Conservation (phyloP, 2,888 invertebrate species). For the Leptinotarsa haldemani region DNA sequence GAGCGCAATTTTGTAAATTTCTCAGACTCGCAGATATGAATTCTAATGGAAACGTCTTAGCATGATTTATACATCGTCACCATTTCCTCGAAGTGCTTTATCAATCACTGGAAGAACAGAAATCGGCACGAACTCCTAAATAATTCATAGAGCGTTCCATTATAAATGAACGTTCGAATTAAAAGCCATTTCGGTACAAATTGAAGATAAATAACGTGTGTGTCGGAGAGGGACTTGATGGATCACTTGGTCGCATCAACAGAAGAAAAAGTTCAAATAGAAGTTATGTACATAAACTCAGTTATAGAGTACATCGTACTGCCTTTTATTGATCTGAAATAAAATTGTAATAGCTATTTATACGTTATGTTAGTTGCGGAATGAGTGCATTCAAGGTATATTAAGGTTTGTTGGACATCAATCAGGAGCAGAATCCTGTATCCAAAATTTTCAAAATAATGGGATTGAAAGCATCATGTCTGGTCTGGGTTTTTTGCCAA, state of each 20-base stretch:
- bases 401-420: no score
- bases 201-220: constrained; percentile 25
- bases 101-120: constrained; percentile 38
- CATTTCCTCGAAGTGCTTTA: constrained; percentile 34
- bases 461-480: no score
- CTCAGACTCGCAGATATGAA: constrained; percentile 24
- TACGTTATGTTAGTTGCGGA: no score
- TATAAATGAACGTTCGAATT: constrained; percentile 29
- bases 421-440: no score
- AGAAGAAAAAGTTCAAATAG: neutral
- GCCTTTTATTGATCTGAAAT: no score
- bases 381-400: no score
- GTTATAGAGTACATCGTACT: no score
- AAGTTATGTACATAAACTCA: no score
- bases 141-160: constrained; percentile 36
- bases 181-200: constrained; percentile 28
- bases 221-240: constrained; percentile 4
- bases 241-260: neutral
- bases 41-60: constrained; percentile 38
- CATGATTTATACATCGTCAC: constrained; percentile 38
- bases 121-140: constrained; percentile 33
- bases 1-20: constrained; percentile 3
- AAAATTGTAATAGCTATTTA: no score
- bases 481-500: no score
- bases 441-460: no score